A percentile compares a stretch with the other conserved stretches of the same genome.
Evolutionary conservation across 2,113 vertebrate genomes (phyloP).

Genomic region (Abramis brama): DNA sequence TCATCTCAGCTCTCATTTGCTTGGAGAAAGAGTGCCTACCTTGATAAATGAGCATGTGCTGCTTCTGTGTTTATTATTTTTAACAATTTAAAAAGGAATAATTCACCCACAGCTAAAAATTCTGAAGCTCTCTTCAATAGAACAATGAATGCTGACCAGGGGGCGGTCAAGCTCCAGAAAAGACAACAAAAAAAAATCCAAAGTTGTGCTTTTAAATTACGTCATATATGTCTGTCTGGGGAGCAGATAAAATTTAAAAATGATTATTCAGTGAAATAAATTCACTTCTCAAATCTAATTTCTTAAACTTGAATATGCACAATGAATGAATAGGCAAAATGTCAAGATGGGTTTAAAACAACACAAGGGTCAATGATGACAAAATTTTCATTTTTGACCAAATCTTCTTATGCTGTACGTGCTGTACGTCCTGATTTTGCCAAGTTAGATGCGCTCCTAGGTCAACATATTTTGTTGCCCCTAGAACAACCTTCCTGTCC

Average conservation of each 20-base stretch:
- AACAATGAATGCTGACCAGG: background rate
- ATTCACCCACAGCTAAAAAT: background rate
- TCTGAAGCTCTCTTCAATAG: background rate
- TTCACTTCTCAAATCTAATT: too few relatives aligned
- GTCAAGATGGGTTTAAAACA: background rate
- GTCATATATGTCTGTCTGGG: too few relatives aligned
- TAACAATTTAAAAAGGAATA: background rate
- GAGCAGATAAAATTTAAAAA: too few relatives aligned
- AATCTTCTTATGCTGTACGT: background rate
- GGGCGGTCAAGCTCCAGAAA: background rate
- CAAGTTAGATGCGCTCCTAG: too few relatives aligned
- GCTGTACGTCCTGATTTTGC: too few relatives aligned
- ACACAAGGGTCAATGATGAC: background rate
- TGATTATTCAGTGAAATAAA: too few relatives aligned
- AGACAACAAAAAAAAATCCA: background rate
- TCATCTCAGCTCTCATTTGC: background rate
- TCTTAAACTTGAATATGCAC: too few relatives aligned
- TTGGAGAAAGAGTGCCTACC: background rate
- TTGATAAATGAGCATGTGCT: background rate
- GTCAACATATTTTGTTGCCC: too few relatives aligned
- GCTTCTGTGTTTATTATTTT: background rate
- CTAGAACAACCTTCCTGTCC: too few relatives aligned
- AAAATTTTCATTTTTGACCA: background rate
- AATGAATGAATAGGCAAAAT: background rate
- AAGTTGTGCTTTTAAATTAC: background rate